Percentiles rank a stretch among this genome's conserved stretches.
These are phyloP conservation scores for Noctua comes DNA, from an alignment of 2,888 invertebrate species.

Conservation along the genomic window DNA sequence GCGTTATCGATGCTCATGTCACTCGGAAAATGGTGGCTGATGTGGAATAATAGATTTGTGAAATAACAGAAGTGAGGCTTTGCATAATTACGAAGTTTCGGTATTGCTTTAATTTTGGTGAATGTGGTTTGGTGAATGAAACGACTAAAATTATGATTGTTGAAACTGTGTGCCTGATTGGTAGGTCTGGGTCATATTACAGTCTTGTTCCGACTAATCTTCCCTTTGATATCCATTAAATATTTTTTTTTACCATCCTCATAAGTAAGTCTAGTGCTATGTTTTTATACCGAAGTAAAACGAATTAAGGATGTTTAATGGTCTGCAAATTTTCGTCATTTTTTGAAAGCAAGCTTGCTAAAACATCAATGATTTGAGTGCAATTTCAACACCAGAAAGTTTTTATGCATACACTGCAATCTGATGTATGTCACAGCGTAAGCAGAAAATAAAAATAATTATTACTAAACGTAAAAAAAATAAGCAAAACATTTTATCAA, in stretches of 20 bases:
- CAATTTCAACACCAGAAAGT: background rate
- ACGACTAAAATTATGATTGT: background rate
- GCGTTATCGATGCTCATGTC: constrained; percentile 13
- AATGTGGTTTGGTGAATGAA: background rate
- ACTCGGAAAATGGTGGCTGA: background rate
- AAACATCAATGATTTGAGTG: background rate
- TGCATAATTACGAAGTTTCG: background rate
- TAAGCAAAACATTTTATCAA: background rate
- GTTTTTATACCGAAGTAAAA: too few species aligned
- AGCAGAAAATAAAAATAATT: background rate
- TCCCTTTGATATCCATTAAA: background rate
- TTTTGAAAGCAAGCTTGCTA: background rate
- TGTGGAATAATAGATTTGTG: background rate
- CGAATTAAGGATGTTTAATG: background rate
- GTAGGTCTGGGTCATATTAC: background rate
- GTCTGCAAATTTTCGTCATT: background rate
- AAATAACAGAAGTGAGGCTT: background rate
- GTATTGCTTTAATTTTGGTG: background rate
- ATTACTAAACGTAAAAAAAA: background rate
- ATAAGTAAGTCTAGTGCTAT: too few species aligned
- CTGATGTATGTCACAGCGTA: background rate
- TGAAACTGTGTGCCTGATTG: background rate
- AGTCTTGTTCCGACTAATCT: background rate
- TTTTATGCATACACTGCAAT: background rate
- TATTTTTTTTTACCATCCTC: too few species aligned